These are phyloP conservation scores for Ploceus nigricollis DNA, from an alignment of 2,113 vertebrate genomes.

Conservation along the genomic window DNA sequence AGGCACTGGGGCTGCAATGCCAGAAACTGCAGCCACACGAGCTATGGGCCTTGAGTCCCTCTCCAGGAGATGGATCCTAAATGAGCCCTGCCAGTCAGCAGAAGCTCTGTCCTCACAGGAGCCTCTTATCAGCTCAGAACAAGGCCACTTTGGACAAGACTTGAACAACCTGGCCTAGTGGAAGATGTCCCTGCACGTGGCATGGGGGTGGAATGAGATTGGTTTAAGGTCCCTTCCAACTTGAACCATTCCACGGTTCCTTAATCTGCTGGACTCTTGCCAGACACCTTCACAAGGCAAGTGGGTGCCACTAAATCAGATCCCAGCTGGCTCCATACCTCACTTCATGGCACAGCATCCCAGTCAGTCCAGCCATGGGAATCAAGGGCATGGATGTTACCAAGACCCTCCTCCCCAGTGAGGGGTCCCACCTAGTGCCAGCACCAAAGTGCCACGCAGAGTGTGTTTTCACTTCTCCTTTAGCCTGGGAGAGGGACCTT, in stretches of 20 bases:
- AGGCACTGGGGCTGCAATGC: not conserved
- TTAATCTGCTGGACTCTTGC: not conserved
- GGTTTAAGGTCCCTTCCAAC: not conserved
- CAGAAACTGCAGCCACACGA: not conserved
- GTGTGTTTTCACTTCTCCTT: not conserved
- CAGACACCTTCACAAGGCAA: not conserved
- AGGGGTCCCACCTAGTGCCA: not conserved
- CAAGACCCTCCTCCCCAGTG: not conserved
- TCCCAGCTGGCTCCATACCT: not conserved
- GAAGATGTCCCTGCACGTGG: not conserved
- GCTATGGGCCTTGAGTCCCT: not conserved
- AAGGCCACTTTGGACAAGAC: not conserved
- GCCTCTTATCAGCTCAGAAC: not conserved
- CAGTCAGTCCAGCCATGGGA: not conserved
- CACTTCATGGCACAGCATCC: not conserved
- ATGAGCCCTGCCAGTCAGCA: not conserved
- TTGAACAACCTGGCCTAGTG: not conserved
- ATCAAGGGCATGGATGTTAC: rapidly evolving
- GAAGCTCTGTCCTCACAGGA: not conserved
- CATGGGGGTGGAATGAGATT: not conserved
- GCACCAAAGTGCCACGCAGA: not conserved
- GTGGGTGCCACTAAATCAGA: not conserved
- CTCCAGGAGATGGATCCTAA: not conserved
- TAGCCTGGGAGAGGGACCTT: not conserved
- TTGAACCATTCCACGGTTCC: not conserved